Evolutionary conservation across 2,113 vertebrate genomes (phyloP).

Genomic region (Shinisaurus crocodilurus): DNA sequence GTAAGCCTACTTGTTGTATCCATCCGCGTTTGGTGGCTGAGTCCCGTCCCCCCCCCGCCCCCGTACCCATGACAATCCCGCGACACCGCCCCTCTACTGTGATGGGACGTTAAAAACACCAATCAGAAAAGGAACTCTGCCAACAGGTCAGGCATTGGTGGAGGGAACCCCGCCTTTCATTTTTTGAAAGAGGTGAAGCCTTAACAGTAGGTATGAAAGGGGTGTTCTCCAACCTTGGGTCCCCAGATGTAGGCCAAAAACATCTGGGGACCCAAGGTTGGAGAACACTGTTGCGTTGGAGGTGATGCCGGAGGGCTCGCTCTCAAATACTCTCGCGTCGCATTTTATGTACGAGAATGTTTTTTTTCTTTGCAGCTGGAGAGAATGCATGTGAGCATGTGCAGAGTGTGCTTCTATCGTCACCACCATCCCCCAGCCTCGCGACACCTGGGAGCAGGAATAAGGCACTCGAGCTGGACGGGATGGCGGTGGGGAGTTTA

Average conservation of each 20-base stretch:
- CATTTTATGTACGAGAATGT: background rate
- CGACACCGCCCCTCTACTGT: background rate
- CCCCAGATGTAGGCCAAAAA: too few relatives aligned
- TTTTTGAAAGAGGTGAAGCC: background rate
- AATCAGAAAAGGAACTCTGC: background rate
- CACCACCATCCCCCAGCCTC: background rate
- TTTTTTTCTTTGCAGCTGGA: background rate
- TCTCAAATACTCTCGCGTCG: too few relatives aligned
- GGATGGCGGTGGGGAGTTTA: too few relatives aligned
- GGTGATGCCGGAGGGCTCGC: background rate
- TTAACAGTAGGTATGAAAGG: background rate
- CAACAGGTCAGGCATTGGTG: background rate
- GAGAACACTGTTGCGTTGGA: too few relatives aligned
- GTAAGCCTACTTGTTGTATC: background rate
- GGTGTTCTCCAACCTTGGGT: too few relatives aligned
- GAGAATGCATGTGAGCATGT: background rate
- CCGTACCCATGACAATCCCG: background rate
- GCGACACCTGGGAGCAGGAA: too few relatives aligned
- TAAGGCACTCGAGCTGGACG: too few relatives aligned
- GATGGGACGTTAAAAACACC: background rate
- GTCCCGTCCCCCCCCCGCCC: background rate
- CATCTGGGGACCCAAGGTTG: too few relatives aligned
- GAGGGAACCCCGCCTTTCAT: background rate
- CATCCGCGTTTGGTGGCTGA: rapidly evolving
- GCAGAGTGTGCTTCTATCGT: background rate